Evolutionary conservation across 2,888 invertebrate species (phyloP), one percentile per base, ranked within the genome.

Genomic region (Cybosia mesomella): DNA sequence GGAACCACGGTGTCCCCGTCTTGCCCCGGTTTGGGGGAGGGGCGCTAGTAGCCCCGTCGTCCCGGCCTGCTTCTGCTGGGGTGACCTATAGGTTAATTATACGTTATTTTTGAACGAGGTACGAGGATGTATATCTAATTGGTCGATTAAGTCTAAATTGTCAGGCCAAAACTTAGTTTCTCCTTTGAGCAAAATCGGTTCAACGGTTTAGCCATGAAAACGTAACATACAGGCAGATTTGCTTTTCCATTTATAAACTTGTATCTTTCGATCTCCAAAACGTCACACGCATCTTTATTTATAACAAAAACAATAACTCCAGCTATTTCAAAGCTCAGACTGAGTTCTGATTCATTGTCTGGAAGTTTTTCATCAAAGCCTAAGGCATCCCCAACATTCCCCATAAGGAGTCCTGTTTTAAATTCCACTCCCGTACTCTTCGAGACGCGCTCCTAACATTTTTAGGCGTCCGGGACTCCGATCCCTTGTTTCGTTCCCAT

Each of bases 321-420:
- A 79, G 61, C 70, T 67, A 80, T 81, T 76, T 77, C 55, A 71
- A 75, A 65, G 58, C 62, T 64, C 70, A 75, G 77, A 74, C 74
- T 72, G 67, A 76, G 65, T 76, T 74, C 83, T 85, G 85, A 85
- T 84, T 86, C 87, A 85, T 82, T 82, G 81, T 80, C 75, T 80
- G 79, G 76, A 80, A 72, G 80, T 85, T 88, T 89, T 89, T 88
- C 83, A 83, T 82, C 84, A 81, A 75, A 77, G 75, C 79, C 83
- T 75, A 58, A 87, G 82, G 84, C 82, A 90, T 90, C 85, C 87
- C 87, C 85, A 80, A 76, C 85, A 83, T 83, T 83, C 91, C 92
- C 85, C 90, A 87, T 87, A 89, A 89, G 91, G 89, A 86, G 85
- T 83, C 84, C 90, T 93, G 83, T 87, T 94, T 94, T 88, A 93